phyloP scores from a whole-genome alignment of 2,797 vertebrate species.

The Anniella stebbinsi region DNA sequence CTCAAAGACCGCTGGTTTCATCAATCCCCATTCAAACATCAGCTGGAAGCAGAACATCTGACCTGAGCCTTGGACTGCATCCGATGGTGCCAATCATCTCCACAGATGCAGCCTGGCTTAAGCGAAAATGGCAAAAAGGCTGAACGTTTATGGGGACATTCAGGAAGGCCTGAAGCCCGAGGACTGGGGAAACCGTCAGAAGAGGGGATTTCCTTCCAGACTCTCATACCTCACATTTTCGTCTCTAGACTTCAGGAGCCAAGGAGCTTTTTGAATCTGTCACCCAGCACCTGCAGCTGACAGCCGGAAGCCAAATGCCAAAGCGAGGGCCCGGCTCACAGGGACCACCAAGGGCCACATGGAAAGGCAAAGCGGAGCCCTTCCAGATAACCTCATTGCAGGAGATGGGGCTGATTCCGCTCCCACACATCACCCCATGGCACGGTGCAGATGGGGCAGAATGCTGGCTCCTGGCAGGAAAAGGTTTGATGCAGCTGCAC shows the following conservation, averaged over 20 bases:
- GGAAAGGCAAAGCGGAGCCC: not conserved
- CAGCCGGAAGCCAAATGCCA: constrained; percentile 1
- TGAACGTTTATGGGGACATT: too few species aligned
- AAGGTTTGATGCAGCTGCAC: not conserved
- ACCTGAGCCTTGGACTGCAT: not conserved
- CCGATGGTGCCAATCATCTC: not conserved
- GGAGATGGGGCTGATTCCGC: too few species aligned
- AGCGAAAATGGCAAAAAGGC: not conserved
- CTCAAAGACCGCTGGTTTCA: not conserved
- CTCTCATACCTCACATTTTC: constrained; percentile 25
- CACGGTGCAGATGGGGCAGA: not conserved
- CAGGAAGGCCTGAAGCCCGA: not conserved
- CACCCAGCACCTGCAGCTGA: constrained; percentile 19
- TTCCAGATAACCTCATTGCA: not conserved
- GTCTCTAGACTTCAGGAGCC: constrained; percentile 33
- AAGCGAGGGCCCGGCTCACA: not conserved
- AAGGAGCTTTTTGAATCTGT: not conserved
- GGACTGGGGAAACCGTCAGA: not conserved
- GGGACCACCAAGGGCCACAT: not conserved
- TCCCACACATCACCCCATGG: not conserved
- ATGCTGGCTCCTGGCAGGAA: too few species aligned
- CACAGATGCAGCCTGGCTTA: too few species aligned
- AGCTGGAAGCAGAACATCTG: not conserved
- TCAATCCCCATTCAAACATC: too few species aligned
- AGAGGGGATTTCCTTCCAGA: not conserved